Evolutionary conservation across 1,140 invertebrate species (phyloP).

Genomic region (Eurosta solidaginis): DNA sequence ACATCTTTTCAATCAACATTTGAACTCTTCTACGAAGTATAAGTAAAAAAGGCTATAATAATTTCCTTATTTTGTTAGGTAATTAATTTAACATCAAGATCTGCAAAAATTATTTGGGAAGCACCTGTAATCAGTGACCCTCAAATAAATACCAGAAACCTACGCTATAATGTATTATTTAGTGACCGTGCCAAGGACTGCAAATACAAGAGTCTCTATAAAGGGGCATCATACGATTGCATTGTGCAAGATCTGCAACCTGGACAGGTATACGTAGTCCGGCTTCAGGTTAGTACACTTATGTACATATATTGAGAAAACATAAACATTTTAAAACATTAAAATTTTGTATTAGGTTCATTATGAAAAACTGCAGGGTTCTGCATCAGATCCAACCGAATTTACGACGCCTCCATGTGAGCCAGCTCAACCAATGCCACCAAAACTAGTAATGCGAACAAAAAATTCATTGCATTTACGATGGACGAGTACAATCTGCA

Average conservation of each 20-base stretch:
- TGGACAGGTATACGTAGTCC: constrained; percentile 79
- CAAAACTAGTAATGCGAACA: constrained; percentile 65
- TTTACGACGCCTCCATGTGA: constrained; percentile 71
- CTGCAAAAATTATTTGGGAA: constrained; percentile 79
- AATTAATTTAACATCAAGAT: constrained; percentile 75
- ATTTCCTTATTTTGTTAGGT: constrained; percentile 65
- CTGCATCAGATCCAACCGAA: constrained; percentile 63
- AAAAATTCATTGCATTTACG: constrained; percentile 68
- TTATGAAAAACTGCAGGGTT: constrained; percentile 63
- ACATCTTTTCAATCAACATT: neutral
- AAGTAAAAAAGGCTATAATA: neutral
- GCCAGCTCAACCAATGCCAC: constrained; percentile 66
- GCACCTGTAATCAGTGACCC: constrained; percentile 68
- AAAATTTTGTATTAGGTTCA: constrained; percentile 51
- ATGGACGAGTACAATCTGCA: constrained; percentile 73
- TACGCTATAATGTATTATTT: constrained; percentile 77
- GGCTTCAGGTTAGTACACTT: constrained; percentile 65
- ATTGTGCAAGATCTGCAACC: constrained; percentile 80
- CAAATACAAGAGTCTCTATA: constrained; percentile 81
- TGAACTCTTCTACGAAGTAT: neutral
- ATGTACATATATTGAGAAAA: constrained; percentile 60
- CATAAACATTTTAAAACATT: constrained; percentile 56
- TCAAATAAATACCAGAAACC: constrained; percentile 63
- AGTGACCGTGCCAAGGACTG: constrained; percentile 77
- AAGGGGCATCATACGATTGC: constrained; percentile 71